phyloP scores from a whole-genome alignment of 2,113 vertebrate genomes.

The Cryptomyrus ogoouensis region DNA sequence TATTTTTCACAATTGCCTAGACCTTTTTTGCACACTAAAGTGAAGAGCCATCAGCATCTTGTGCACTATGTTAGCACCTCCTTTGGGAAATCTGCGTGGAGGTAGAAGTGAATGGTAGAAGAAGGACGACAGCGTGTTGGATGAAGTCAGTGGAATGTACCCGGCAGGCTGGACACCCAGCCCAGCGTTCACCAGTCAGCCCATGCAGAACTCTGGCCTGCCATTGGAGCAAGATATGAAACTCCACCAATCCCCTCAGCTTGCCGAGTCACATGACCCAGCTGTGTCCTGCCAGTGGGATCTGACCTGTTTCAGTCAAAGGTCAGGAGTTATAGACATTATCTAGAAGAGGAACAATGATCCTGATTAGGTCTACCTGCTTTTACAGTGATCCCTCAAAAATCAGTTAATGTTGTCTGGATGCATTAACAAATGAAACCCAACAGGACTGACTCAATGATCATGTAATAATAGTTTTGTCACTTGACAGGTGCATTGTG shows the following conservation, averaged over 20 bases:
- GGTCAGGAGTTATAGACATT: neutral
- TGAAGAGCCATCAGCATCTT: conserved; percentile 31
- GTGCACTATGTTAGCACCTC: neutral
- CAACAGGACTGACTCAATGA: neutral
- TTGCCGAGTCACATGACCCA: neutral
- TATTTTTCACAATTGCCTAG: conserved; percentile 68
- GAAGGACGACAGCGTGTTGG: conserved; percentile 11
- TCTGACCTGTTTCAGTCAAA: neutral
- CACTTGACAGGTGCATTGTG: neutral
- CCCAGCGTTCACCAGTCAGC: neutral
- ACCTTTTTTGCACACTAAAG: conserved; percentile 56
- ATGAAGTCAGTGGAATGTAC: neutral
- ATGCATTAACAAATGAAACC: neutral
- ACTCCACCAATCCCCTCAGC: neutral
- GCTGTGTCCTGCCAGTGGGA: neutral
- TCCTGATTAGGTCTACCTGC: neutral
- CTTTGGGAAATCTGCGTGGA: neutral
- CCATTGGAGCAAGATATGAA: neutral
- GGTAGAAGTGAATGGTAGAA: neutral
- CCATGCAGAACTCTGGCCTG: neutral
- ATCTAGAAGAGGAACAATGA: neutral
- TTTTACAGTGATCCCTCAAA: neutral
- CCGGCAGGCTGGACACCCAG: neutral
- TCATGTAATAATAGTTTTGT: neutral
- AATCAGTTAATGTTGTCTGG: neutral